phyloP scores from a whole-genome alignment of 2,113 vertebrate species.

The Apistogramma diplotaenia region DNA sequence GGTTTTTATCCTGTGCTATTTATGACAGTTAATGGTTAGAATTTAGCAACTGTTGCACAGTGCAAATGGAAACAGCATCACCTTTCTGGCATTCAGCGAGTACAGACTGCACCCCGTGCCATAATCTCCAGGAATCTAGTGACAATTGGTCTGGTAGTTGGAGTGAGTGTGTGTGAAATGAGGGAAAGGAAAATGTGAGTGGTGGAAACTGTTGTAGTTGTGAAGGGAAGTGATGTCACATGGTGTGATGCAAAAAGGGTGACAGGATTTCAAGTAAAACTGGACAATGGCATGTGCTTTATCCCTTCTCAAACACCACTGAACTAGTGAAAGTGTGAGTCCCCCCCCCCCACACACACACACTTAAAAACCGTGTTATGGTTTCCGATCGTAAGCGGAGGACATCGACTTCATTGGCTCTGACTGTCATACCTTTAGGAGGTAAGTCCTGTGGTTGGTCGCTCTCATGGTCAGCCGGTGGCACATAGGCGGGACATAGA shows the following conservation, averaged over 20 bases:
- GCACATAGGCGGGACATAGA: slow-evolving; percentile 79
- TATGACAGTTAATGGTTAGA: neutral
- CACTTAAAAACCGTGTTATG: neutral
- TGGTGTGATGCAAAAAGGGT: slow-evolving; percentile 27
- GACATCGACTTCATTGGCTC: slow-evolving; percentile 29
- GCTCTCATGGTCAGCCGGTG: slow-evolving; percentile 67
- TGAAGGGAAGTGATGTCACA: slow-evolving; percentile 28
- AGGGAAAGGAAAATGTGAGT: slow-evolving; percentile 4
- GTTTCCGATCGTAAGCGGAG: neutral
- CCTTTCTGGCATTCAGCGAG: neutral
- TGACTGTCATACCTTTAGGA: slow-evolving; percentile 85
- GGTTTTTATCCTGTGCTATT: neutral
- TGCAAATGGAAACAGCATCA: neutral
- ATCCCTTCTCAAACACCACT: slow-evolving; percentile 12
- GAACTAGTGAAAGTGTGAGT: neutral
- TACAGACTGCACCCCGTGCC: neutral
- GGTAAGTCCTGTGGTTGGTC: slow-evolving; percentile 80
- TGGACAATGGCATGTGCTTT: slow-evolving; percentile 70
- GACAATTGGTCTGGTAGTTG: slow-evolving; percentile 8
- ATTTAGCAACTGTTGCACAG: neutral
- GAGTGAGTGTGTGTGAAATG: slow-evolving; percentile 46
- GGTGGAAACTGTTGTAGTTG: slow-evolving; percentile 23
- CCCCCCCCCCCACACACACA: too few relatives aligned
- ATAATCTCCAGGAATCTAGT: slow-evolving; percentile 36
- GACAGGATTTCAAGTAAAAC: slow-evolving; percentile 21